Percentiles rank a stretch among this genome's conserved stretches.
Conservation (phyloP, 2,888 invertebrate species). For the Athrips mouffetella region DNA sequence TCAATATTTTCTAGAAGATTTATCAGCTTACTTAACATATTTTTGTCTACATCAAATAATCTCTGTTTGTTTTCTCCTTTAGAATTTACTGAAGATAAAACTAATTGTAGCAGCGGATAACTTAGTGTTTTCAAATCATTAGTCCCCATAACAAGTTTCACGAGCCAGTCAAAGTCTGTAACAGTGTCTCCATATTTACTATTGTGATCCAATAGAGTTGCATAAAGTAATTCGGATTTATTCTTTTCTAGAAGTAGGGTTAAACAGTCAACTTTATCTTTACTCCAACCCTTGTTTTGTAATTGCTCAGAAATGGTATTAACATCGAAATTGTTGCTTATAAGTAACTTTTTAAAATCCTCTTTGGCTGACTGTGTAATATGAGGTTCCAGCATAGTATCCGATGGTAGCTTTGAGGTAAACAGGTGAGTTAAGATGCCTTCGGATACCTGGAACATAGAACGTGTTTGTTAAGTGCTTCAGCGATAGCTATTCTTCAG, state of each 20-base stretch:
- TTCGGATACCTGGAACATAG: slow-evolving; percentile 36
- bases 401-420: slow-evolving; percentile 16
- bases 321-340: slow-evolving; percentile 35
- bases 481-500: too few species aligned
- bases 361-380: slow-evolving; percentile 33
- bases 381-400: slow-evolving; percentile 21
- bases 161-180: slow-evolving; percentile 47
- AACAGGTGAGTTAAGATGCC: slow-evolving; percentile 39
- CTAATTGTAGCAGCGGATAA: slow-evolving; percentile 50
- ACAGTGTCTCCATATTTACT: slow-evolving; percentile 45
- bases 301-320: slow-evolving; percentile 30
- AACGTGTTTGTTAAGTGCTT: too few species aligned
- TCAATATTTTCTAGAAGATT: slow-evolving; percentile 39
- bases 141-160: slow-evolving; percentile 53
- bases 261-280: slow-evolving; percentile 35
- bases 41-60: slow-evolving; percentile 51
- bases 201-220: slow-evolving; percentile 39
- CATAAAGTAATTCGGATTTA: slow-evolving; percentile 38
- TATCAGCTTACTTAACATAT: slow-evolving; percentile 47
- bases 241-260: slow-evolving; percentile 32
- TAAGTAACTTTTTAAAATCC: slow-evolving; percentile 38
- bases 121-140: slow-evolving; percentile 51
- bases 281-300: slow-evolving; percentile 32
- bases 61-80: slow-evolving; percentile 31
- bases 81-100: slow-evolving; percentile 38